Base-by-base conservation (phyloP, 2,888 invertebrate species). In the Clostera curtula region DNA sequence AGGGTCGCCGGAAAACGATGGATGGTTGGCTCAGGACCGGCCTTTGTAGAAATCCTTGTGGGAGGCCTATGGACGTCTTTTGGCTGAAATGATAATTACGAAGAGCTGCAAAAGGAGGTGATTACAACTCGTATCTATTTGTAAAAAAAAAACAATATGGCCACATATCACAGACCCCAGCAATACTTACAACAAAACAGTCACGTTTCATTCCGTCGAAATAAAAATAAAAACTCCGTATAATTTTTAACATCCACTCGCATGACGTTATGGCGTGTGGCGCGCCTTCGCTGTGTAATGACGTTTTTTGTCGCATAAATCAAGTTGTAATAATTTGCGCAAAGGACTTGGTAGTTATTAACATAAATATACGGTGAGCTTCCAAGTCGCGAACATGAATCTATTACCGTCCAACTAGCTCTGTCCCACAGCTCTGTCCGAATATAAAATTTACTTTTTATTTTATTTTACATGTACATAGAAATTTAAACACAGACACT, bases 321-420 rank as follows among this genome's bases (percentile, higher is more conserved):
- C 66, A 67, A 49, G 43, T 40, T 45, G 37, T 61, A 56, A 64
- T 71, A 61, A 70, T 58, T 72, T 65, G 62, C 58, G 51, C 52
- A 51, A 61, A 68, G 49, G 48, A 64, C 47, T 54, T 53, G 41
- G 49, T 55, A n/a, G n/a, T n/a, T n/a, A 65, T 69, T 66, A 63
- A 53, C 57, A 62, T 59, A 57, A 49, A 38, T 30, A 35, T 40
- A 27, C 34, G 30, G 27, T 34, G 27, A 10, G 37, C 36, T 57
- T 56, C 34, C 34, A 50, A 51, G 46, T 49, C 39, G 34, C n/a
- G 28, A 21, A 22, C 26, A 30, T 30, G 28, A 40, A 43, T 37
- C 37, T 29, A 33, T 27, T 29, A 36, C 35, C 32, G 39, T 44
- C n/a, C n/a, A n/a, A n/a, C n/a, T 43, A 49, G 34, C 31, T 25